Evolutionary conservation across 1,140 invertebrate species (phyloP), one percentile per base, ranked within the genome.

Genomic region (Scaptomyza hsui): DNA sequence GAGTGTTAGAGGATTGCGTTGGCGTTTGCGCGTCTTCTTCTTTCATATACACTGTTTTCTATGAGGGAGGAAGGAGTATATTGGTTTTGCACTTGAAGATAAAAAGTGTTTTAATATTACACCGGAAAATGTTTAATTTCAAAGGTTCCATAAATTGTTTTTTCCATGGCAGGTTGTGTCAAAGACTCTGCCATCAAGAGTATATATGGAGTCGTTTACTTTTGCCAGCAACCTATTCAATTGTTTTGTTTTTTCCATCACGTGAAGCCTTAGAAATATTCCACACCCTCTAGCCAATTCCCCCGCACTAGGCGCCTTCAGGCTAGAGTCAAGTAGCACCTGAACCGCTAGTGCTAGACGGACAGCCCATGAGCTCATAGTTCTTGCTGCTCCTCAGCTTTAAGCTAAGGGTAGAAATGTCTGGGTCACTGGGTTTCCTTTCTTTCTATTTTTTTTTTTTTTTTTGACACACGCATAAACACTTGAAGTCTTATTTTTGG

Each of bases 381-480:
- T 16, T 18, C 39, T n/a, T 37, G 19, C 18, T 18, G 18, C 18
- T n/a, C 32, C 3, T 9, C 35, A 0, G 26, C 9, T 29, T 13
- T 15, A 7, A 35, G n/a, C 10, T 13, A 4, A 15, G 37, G 48
- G 29, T 16, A 49, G 60, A 80, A 69, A 71, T 86, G 81, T 86
- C 78, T 86, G 81, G 81, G 81, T 86, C 81, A 86, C 69, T 86
- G 65, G 78, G 82, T 75, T 67, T 75, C 71, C 63, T 68, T 42
- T 45, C n/a, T 41, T 51, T 79, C 59, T 48, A 7, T 32, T 7
- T 18, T n/a, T 13, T 15, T 16, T 15, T 53, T 37, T 37, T 39
- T 53, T 55, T 55, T 21, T 3, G 49, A 10, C 49, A 52, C 13
- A n/a, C 35, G 35, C 35, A 55, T 41, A 41, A 55, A 44, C 80